A percentile compares a stretch with the other conserved stretches of the same genome.
Evolutionary conservation across 1,140 invertebrate genomes (phyloP).

Genomic region (Plectus sambesii): DNA sequence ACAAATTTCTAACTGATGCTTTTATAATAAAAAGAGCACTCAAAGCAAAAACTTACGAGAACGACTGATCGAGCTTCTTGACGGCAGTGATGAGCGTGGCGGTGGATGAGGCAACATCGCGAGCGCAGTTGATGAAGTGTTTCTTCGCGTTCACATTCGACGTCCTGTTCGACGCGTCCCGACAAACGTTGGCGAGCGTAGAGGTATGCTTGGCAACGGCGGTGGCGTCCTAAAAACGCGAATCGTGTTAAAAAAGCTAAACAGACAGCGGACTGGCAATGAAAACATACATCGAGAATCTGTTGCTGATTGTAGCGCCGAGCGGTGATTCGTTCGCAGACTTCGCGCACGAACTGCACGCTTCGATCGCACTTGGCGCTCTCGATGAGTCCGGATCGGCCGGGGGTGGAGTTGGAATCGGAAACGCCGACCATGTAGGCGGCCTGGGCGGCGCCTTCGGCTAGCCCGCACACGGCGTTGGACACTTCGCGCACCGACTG

Average conservation of each 20-base stretch:
- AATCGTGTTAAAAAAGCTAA: too few species aligned
- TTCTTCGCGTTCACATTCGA: constrained; percentile 81
- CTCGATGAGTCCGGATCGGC: constrained; percentile 76
- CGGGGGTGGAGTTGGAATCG: constrained; percentile 77
- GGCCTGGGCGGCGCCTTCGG: constrained; percentile 84
- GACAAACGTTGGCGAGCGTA: constrained; percentile 82
- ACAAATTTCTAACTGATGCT: constrained; percentile 9
- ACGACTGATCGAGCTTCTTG: constrained; percentile 60
- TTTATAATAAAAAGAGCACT: background rate
- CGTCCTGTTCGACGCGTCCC: constrained; percentile 78
- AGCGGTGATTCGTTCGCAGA: constrained; percentile 63
- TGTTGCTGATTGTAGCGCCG: constrained; percentile 59
- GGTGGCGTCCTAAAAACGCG: constrained; percentile 55
- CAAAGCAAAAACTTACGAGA: background rate
- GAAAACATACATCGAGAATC: constrained; percentile 42
- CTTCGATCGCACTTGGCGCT: constrained; percentile 75
- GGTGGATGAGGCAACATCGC: constrained; percentile 91
- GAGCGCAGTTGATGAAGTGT: constrained; percentile 92
- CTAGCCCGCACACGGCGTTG: constrained; percentile 72
- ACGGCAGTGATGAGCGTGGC: constrained; percentile 85
- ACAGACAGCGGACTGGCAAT: background rate
- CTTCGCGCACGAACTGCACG: constrained; percentile 71
- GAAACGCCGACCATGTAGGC: constrained; percentile 85
- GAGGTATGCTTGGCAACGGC: constrained; percentile 91
- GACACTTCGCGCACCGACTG: constrained; percentile 70